Evolutionary conservation across 2,797 vertebrate genomes (phyloP), one percentile per base, ranked within the genome.

Genomic region (Cossypha caffra): DNA sequence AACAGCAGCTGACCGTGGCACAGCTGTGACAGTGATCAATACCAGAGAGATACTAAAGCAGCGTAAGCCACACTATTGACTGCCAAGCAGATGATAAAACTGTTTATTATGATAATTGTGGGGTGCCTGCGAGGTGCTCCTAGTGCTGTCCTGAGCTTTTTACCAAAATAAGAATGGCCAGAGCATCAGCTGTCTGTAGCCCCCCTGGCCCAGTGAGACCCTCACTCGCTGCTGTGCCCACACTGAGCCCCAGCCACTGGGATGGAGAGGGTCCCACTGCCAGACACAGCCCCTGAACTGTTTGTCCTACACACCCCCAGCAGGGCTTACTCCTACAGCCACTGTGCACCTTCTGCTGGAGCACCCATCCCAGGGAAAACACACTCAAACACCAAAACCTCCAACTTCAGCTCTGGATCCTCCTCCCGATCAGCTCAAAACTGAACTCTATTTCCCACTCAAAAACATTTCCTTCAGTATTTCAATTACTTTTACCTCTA

Each of bases 11-110:
- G 97, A 98, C 98, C 98, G 95, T 99, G 99, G 98, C 98, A 98
- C 97, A 98, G 98, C 98, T 99, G 98, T 99, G 99, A 98, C 98
- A 98, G 98, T 98, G 98, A 99, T 99, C 99, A 98, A 99, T 99
- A 99, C 97, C 98, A 98, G 98, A 98, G 98, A 99, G 99, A 99
- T 99, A 99, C 99, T 99, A 99, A 99, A 99, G 98, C 98, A 99
- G 98, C 98, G 98, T 98, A 99, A 99, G 98, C 99, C 98, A 96
- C 99, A 98, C 97, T 99, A 99, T 99, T 99, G 99, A 99, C 99
- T 98, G 97, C 97, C 96, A 98, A 98, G 98, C 98, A 98, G 98
- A 99, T 99, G 99, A 99, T 99, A 99, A 99, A 99, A 99, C 98
- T 98, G 98, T 99, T 99, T 99, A 99, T 99, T 99, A 99, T 98